A percentile compares a stretch with the other conserved stretches of the same genome.
Conservation (phyloP, 2,888 invertebrate species). For the Drosophila mercatorum region DNA sequence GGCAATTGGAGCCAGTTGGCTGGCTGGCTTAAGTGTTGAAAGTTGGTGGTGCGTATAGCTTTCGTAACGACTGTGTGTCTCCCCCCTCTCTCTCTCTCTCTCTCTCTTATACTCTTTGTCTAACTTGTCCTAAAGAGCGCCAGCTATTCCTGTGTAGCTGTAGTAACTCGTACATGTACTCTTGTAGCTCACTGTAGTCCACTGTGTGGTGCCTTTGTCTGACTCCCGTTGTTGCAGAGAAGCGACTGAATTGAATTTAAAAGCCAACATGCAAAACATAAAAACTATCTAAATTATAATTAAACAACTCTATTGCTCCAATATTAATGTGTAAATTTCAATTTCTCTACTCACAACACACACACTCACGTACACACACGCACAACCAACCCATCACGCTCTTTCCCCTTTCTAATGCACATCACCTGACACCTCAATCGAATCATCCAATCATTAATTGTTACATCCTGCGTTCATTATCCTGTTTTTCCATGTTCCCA, state of each 20-base stretch:
- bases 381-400: constrained; percentile 14
- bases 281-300: constrained; percentile 25
- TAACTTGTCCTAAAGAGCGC: constrained; percentile 21
- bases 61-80: constrained; percentile 27
- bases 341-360: constrained; percentile 80
- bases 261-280: constrained; percentile 4
- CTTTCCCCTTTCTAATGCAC: constrained; percentile 27
- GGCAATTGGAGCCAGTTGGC: constrained; percentile 1
- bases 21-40: constrained; percentile 22
- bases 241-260: constrained; percentile 28
- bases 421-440: constrained; percentile 22
- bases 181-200: constrained; percentile 26
- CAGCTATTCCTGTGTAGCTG: constrained; percentile 26
- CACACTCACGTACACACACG: background rate
- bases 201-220: constrained; percentile 55
- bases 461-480: constrained; percentile 32
- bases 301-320: constrained; percentile 54
- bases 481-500: constrained; percentile 27
- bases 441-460: constrained; percentile 31
- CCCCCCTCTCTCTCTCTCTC: constrained; percentile 1
- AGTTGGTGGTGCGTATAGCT: constrained; percentile 43
- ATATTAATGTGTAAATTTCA: constrained; percentile 78
- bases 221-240: constrained; percentile 24
- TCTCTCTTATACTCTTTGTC: background rate
- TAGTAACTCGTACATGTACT: constrained; percentile 18